phyloP scores from a whole-genome alignment of 2,888 invertebrate species.

The Cryptus armator region DNA sequence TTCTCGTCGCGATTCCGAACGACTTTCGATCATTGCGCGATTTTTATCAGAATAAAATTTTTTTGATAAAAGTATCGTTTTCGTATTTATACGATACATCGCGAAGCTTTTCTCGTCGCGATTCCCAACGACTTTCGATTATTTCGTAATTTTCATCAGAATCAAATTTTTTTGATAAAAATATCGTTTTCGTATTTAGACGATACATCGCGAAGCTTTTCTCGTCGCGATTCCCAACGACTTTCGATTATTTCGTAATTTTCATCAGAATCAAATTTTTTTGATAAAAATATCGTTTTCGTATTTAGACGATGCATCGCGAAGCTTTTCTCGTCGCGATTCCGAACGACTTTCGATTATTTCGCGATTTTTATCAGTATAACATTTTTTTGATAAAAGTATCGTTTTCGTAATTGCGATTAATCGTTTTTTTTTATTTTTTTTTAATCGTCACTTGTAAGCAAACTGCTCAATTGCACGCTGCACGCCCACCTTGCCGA shows the following conservation, averaged over 20 bases:
- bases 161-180: background rate
- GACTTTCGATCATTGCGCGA: slow-evolving; percentile 1
- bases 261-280: background rate
- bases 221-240: background rate
- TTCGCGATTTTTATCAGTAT: background rate
- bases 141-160: background rate
- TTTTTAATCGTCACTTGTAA: background rate
- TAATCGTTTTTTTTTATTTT: slow-evolving; percentile 16
- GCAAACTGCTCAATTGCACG: background rate
- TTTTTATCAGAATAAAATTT: background rate
- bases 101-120: background rate
- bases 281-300: too few species aligned
- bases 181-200: too few species aligned
- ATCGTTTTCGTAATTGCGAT: background rate
- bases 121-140: background rate
- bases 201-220: background rate
- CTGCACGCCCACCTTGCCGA: slow-evolving; percentile 47
- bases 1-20: background rate
- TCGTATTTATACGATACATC: background rate
- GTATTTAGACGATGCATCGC: background rate
- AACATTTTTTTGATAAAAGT: background rate
- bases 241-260: background rate
- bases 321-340: background rate
- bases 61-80: too few species aligned
- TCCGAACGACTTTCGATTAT: background rate